Base-by-base conservation (phyloP, 2,888 invertebrate genomes). In the Pollenia angustigena region DNA sequence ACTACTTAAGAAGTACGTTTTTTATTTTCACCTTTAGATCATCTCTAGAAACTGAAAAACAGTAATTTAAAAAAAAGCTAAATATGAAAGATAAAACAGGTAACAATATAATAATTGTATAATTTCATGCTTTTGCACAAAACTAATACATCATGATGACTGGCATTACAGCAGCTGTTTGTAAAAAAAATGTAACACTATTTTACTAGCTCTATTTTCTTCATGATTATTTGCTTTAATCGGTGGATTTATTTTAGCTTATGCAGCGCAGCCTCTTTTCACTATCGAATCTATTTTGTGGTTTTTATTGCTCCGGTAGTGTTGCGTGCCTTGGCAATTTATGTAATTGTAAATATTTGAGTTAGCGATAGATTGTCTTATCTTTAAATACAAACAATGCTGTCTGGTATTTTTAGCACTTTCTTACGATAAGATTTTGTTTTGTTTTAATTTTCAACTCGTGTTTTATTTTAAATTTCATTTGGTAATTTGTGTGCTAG, bases 71-170 rank as follows among this genome's bases (percentile, higher is more conserved):
- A 56, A 46, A 12, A 46, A 58, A 66, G 8, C 23, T 40, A 50
- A 75, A 60, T 52, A 68, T 18, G 10, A 48, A 72, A 66, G 16
- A 32, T 14, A 75, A 18, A 71, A 69, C 62, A 62, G 62, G 18
- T 14, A 69, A n/a, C 18, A 69, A 23, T 69, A 12, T 11, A 66
- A 71, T 42, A 60, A 23, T 44, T 69, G 40, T n/a, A 56, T 42
- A 66, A 16, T 4, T 23, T 4, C 9, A n/a, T 54, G 9, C 16
- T n/a, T 56, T 48, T 76, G 44, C 16, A 66, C 46, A 58, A 48
- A 71, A 44, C 8, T 7, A 69, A 50, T 50, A 60, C 52, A 60
- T 80, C 79, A 71, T 71, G 50, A 62, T 69, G 60, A 80, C 60
- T 50, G 60, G 52, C 16, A 50, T 44, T 44, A 11, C 10, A 71